Conservation (phyloP, 2,113 vertebrate genomes). For the Cololabis saira region DNA sequence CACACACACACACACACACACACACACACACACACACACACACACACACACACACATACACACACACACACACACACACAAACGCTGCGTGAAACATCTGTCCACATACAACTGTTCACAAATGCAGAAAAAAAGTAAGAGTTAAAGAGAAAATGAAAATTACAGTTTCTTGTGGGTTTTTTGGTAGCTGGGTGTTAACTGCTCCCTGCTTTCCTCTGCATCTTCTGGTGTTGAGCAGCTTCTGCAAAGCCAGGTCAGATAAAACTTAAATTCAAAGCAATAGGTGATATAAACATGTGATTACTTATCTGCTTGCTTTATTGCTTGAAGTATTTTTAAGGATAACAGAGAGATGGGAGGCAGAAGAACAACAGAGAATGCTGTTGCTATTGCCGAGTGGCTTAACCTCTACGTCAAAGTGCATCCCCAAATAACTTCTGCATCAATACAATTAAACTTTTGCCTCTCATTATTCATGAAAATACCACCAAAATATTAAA, state of each 20-base stretch:
- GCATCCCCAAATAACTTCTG: too few relatives aligned
- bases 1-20: constrained; percentile 3
- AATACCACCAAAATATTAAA: too few relatives aligned
- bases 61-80: constrained; percentile 11
- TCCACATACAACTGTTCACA: not conserved
- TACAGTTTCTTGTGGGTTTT: constrained; percentile 84
- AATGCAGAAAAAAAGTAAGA: constrained; percentile 9
- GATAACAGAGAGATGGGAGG: too few relatives aligned
- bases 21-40: constrained; percentile 7
- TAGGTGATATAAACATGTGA: too few relatives aligned
- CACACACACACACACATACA: not conserved
- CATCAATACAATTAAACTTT: too few relatives aligned
- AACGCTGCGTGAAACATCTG: not conserved
- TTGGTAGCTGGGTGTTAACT: constrained; percentile 75
- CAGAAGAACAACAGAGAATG: too few relatives aligned
- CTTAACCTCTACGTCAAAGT: too few relatives aligned
- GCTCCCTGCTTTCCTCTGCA: constrained; percentile 75
- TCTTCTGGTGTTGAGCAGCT: constrained; percentile 83
- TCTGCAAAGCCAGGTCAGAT: constrained; percentile 61
- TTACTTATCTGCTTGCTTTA: too few relatives aligned
- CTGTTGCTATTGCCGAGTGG: too few relatives aligned
- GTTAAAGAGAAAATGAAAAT: constrained; percentile 51
- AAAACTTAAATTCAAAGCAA: not conserved
- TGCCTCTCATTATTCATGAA: too few relatives aligned
- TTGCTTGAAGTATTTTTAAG: too few relatives aligned